Base-by-base conservation (phyloP, 2,113 vertebrate species). In the Hippoglossus stenolepis region DNA sequence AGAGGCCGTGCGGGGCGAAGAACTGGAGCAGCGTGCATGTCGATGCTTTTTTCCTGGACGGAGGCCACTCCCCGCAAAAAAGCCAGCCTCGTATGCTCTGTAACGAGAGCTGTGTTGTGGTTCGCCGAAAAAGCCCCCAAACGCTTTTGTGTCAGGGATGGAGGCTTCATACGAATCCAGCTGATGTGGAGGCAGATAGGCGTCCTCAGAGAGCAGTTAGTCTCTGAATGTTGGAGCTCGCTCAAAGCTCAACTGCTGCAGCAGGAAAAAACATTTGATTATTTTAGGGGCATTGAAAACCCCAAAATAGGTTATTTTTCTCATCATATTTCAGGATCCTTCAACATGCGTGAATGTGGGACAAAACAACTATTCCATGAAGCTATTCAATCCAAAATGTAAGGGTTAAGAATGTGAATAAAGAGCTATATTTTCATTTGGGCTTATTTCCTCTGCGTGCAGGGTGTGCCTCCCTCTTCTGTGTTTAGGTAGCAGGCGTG, bases 401-500 rank as follows among this genome's bases (percentile, higher is more conserved):
- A 18, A 54, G 15, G 9, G 62, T 9, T 62, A 73, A 75, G 56
- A 71, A 60, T 40, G 23, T 12, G 10, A 12, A 71, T 47, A 12
- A 4, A 38, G 45, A 66, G 20, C 21, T 31, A 14, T 53, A 49
- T 66, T 79, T 86, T 79, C 72, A 49, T 78, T 54, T 73, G 26
- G 72, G 24, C 58, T 73, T 20, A 66, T 76, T 83, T 86, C 21
- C 35, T 56, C 58, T 63, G 73, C 71, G 66, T 58, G 62, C 73
- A 56, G 84, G 89, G 81, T 47, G 85, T 91, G 76, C 69, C 84
- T 67, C 35, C 64, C 54, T 83, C 61, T 23, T 58, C 64, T 79
- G 75, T 91, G 82, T 90, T 91, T 89, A 87, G 82, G 90, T 87
- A 83, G 89, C 86, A 82, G 82, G 70, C 65, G 63, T 76, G 65